Conservation (phyloP, 2,888 invertebrate species). For the Rotaria sp. region DNA sequence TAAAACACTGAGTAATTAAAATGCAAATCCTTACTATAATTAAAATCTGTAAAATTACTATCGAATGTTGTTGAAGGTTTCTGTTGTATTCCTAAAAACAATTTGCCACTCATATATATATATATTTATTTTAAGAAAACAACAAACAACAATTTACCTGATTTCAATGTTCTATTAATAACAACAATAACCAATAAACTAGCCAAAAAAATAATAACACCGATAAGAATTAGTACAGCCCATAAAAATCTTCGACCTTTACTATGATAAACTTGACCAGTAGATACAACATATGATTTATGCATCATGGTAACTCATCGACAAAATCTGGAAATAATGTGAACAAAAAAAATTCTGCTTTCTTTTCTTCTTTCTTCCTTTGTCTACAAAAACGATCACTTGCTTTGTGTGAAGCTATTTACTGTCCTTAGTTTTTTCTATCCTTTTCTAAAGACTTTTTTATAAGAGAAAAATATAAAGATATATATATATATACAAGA, state of each 20-base stretch:
- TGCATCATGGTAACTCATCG: not conserved
- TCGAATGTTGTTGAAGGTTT: not conserved
- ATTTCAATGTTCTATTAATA: not conserved
- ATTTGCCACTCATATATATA: too few species aligned
- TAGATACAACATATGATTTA: not conserved
- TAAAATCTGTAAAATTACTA: not conserved
- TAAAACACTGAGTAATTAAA: too few species aligned
- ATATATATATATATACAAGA: not conserved
- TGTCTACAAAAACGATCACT: not conserved
- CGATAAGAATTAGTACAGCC: not conserved
- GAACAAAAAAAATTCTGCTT: not conserved
- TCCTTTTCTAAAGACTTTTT: not conserved
- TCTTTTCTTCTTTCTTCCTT: not conserved
- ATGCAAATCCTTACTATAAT: not conserved
- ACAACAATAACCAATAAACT: not conserved
- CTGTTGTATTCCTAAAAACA: not conserved
- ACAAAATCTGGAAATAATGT: not conserved
- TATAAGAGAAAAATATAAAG: not conserved
- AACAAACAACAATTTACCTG: not conserved
- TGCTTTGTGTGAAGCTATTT: not conserved
- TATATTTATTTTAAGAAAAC: not conserved
- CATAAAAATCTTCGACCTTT: not conserved
- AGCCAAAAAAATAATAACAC: not conserved
- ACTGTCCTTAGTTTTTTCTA: conserved; percentile 2
- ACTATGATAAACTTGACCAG: too few species aligned